Evolutionary conservation across 1,140 invertebrate genomes (phyloP), one percentile per base, ranked within the genome.

Genomic region (Cyclina sinensis): DNA sequence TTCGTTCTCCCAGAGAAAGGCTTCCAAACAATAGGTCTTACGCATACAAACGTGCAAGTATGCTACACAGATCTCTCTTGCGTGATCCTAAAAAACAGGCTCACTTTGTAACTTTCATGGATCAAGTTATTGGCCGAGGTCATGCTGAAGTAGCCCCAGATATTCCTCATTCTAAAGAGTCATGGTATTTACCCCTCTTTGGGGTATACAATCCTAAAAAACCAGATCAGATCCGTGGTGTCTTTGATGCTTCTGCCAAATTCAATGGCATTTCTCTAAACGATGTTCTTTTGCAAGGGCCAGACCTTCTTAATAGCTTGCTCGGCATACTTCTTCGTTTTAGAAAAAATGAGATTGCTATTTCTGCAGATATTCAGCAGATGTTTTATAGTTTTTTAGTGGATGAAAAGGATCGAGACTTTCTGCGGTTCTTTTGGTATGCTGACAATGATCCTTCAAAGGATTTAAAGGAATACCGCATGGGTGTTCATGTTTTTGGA

Each of bases 241-340:
- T 86, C 0, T 90, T 90, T 39, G 89, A 90, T 32, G 86, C 89
- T 14, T 90, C 89, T n/a, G 84, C 73, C 2, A 18, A 54, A 18
- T 87, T 37, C 48, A 0, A 78, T 18, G 65, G 37, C 3, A 9
- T 84, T 21, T 94, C 93, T 14, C 81, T 94, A 0, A 94, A 94
- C 70, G 54, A 89, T n/a, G 57, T 84, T 1, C 54, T 94, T n/a
- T 37, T 91, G n/a, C 12, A 79, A 1, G 94, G 94, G 0, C 95
- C 96, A 18, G 93, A 94, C 79, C 57, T 96, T 0, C 94, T 95
- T 89, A 93, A 70, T 73, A 90, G 81, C 39, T 73, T 93, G 12
- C 32, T 91, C 0, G 92, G 82, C 0, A 78, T 93, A 0, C 74
- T 93, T 0, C 32, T 92, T 1, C 70, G 90, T n/a, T 93, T 93